Conservation (phyloP, 2,113 vertebrate genomes). For the Pangasianodon hypophthalmus region DNA sequence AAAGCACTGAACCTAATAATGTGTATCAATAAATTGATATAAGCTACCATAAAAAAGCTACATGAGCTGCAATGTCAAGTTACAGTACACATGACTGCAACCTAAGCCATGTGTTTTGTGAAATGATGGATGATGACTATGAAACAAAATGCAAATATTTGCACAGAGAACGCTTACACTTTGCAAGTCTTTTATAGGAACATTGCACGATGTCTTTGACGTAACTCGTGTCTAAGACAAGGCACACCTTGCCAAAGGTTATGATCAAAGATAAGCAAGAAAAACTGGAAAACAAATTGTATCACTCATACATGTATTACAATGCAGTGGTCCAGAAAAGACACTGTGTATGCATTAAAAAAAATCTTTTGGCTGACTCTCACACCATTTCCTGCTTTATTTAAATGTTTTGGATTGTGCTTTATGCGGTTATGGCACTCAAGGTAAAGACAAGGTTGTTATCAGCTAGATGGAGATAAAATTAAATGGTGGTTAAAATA, state of each 20-base stretch:
- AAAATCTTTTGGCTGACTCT: not conserved
- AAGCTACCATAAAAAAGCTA: not conserved
- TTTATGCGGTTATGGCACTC: not conserved
- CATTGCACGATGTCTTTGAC: not conserved
- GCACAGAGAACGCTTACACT: not conserved
- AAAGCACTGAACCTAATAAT: conserved; percentile 52
- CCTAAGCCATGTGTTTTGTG: not conserved
- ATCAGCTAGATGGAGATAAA: not conserved
- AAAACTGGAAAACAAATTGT: not conserved
- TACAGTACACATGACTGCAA: not conserved
- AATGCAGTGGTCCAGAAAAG: not conserved
- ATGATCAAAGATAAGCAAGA: conserved; percentile 12
- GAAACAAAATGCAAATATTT: not conserved
- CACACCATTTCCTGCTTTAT: not conserved
- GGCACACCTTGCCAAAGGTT: conserved; percentile 42
- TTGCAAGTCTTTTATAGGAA: not conserved
- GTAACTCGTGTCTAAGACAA: not conserved
- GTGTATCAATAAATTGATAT: conserved; percentile 37
- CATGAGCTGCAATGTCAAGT: not conserved
- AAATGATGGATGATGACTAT: not conserved
- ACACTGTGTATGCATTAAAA: not conserved
- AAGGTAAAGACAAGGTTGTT: not conserved
- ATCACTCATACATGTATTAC: not conserved
- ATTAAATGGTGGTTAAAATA: not conserved
- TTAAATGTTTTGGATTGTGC: not conserved